Conservation (phyloP, 1,140 invertebrate species). For the Phymorhynchus buccinoides region DNA sequence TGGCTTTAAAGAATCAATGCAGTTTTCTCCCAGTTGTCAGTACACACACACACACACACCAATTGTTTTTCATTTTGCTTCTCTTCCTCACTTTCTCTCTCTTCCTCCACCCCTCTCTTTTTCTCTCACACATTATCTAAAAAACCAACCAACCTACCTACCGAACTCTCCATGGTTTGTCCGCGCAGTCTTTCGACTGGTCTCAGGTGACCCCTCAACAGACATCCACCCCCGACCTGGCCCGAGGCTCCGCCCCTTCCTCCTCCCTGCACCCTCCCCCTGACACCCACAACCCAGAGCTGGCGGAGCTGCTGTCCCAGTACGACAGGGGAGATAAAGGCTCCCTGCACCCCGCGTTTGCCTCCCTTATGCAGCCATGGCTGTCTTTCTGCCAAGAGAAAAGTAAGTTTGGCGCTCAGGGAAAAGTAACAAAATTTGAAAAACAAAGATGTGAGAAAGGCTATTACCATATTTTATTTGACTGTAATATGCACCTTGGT, state of each 20-base stretch:
- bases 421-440: not conserved
- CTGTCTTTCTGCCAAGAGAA: constrained; percentile 53
- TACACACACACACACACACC: too few relatives aligned
- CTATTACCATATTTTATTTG: too few relatives aligned
- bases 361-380: constrained; percentile 53
- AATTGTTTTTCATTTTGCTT: too few relatives aligned
- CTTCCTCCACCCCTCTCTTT: too few relatives aligned
- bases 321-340: constrained; percentile 62
- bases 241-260: not conserved
- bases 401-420: constrained; percentile 45
- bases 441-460: too few relatives aligned
- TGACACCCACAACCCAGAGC: constrained; percentile 37
- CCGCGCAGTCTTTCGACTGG: constrained; percentile 41
- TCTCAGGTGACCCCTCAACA: constrained; percentile 29
- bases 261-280: not conserved
- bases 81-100: too few relatives aligned
- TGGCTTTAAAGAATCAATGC: too few relatives aligned
- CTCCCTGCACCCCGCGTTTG: constrained; percentile 54
- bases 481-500: too few relatives aligned
- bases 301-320: constrained; percentile 44
- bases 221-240: not conserved
- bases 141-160: too few relatives aligned
- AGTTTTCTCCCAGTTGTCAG: too few relatives aligned
- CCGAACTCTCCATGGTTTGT: not conserved
- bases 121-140: too few relatives aligned